Evolutionary conservation across 2,113 vertebrate species (phyloP), one percentile per base, ranked within the genome.

Genomic region (Polyodon spathula): DNA sequence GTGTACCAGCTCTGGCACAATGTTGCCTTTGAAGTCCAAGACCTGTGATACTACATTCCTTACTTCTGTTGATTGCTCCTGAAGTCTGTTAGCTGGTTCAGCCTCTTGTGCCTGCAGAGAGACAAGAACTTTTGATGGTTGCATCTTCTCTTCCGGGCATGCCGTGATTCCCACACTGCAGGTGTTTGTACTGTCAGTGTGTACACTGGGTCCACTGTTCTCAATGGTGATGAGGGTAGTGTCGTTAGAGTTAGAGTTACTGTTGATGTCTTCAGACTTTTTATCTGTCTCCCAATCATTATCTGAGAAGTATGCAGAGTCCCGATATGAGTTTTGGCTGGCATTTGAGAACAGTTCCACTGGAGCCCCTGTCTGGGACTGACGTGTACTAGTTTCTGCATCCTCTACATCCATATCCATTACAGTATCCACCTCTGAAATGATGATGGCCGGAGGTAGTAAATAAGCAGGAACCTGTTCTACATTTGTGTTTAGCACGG

Each of bases 271-370:
- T 37, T 97, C 94, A 0, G 68, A 0, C 38, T 87, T 97, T 76
- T 93, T 95, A 58, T 98, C 96, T 0, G 88, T 76, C 59, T 98
- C 96, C 0, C 88, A 92, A 64, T 98, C 96, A 5, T 95, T 98
- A 68, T 98, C 96, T 8, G 96, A 98, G 71, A 98, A 98, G 76
- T 98, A 98, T 0, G 96, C 96, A 0, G 96, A 98, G 78, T 98
- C 96, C 69, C 96, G 77, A 6, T 97, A 93, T 0, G 86, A 87
- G 71, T 84, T 79, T 40, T 88, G 86, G 62, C 61, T 83, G 58
- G 84, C 84, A 11, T 78, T 68, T 1, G 80, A 57, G 8, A 73
- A 59, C 1, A 72, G 73, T 63, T 90, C 84, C 0, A 81, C 73
- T 17, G 73, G 66, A 39, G 15, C 60, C 14, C 6, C 43, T 4